These are phyloP conservation scores for Orchesella cincta DNA, from an alignment of 1,140 invertebrate species.

Conservation along the genomic window DNA sequence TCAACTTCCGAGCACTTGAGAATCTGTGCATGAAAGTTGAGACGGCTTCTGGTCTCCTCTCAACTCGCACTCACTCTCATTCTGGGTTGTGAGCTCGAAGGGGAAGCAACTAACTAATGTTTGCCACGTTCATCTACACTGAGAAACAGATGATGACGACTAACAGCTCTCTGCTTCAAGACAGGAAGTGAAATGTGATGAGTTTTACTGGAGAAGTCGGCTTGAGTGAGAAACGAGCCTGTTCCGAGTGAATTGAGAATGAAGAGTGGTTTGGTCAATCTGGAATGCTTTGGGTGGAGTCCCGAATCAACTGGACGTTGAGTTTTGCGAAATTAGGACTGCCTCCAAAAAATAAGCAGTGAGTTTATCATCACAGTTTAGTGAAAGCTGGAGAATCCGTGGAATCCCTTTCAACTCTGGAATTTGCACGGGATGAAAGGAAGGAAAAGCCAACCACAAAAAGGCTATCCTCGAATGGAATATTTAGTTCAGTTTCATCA, in stretches of 20 bases:
- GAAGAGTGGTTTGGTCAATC: background rate
- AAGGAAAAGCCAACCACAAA: no score
- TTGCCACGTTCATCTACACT: background rate
- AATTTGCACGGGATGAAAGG: no score
- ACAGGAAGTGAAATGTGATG: no score
- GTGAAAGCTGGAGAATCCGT: background rate
- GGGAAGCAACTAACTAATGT: background rate
- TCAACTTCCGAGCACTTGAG: no score
- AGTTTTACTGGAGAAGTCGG: background rate
- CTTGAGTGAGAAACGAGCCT: background rate
- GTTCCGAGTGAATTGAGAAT: background rate
- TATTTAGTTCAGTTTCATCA: no score
- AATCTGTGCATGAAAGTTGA: background rate
- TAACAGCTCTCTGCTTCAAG: background rate
- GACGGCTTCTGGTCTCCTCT: background rate
- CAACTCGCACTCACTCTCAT: background rate
- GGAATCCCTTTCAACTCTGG: no score
- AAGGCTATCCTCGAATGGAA: no score
- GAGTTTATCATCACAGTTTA: background rate
- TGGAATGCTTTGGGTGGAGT: background rate
- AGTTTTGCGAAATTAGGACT: background rate
- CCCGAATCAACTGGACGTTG: no score
- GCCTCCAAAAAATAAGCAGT: background rate
- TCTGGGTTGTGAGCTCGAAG: background rate
- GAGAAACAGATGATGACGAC: slow-evolving; percentile 17